Conservation (phyloP, 2,888 invertebrate genomes). For the Drosophila pseudotakahashii region DNA sequence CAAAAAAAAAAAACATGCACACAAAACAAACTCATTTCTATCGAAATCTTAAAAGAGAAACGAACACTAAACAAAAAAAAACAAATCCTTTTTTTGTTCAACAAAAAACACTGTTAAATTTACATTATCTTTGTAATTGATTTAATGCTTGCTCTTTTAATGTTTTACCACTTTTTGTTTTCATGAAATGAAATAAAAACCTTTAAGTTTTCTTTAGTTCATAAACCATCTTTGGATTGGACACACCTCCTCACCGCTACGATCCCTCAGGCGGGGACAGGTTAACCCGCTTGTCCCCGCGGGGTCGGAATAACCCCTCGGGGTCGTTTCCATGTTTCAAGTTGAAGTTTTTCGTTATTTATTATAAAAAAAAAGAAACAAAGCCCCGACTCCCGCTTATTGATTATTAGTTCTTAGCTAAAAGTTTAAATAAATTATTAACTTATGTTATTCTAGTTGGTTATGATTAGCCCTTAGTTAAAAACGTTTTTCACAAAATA, state of each 20-base stretch:
- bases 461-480: conserved; percentile 82
- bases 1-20: conserved; percentile 62
- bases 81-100: conserved; percentile 63
- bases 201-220: conserved; percentile 61
- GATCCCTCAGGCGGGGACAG: neutral
- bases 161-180: conserved; percentile 48
- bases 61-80: conserved; percentile 30
- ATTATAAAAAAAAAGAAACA: conserved; percentile 49
- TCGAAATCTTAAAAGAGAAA: conserved; percentile 47
- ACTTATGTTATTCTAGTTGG: conserved; percentile 82
- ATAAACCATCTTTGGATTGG: conserved; percentile 28
- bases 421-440: conserved; percentile 80
- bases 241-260: conserved; percentile 6
- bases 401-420: conserved; percentile 77
- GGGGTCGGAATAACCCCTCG: conserved; percentile 26
- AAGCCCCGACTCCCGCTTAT: conserved; percentile 52
- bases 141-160: conserved; percentile 35
- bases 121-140: conserved; percentile 38
- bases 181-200: conserved; percentile 80
- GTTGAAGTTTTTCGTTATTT: conserved; percentile 79
- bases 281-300: conserved; percentile 13
- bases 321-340: conserved; percentile 65
- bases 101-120: conserved; percentile 61
- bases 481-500: conserved; percentile 68
- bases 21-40: conserved; percentile 49